Evolutionary conservation across 2,888 invertebrate genomes (phyloP).

Genomic region (Eueremaeus valkanovi): DNA sequence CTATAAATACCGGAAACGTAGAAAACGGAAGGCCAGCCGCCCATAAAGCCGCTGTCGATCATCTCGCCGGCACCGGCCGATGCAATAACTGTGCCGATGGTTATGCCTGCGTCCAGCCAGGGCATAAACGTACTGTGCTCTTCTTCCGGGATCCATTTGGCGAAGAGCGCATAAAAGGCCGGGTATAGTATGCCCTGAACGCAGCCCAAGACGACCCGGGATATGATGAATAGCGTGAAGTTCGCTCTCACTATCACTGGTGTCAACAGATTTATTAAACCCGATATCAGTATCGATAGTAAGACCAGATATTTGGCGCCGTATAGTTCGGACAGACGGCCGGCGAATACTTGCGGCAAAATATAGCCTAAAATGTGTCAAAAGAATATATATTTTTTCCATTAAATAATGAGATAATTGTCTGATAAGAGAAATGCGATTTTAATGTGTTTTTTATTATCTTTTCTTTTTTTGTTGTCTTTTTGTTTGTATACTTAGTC

Average conservation of each 20-base stretch:
- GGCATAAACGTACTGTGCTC: constrained; percentile 43
- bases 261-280: constrained; percentile 37
- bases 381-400: not conserved
- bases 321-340: constrained; percentile 38
- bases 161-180: constrained; percentile 46
- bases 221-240: constrained; percentile 22
- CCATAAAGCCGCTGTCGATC: constrained; percentile 1
- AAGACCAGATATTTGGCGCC: constrained; percentile 33
- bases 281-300: constrained; percentile 30
- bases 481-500: no score
- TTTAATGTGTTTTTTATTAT: no score
- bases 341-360: constrained; percentile 33
- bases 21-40: constrained; percentile 41
- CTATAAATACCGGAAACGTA: constrained; percentile 36
- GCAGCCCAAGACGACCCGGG: constrained; percentile 33
- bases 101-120: constrained; percentile 37
- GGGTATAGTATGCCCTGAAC: constrained; percentile 46
- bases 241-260: constrained; percentile 17
- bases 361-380: constrained; percentile 34
- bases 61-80: constrained; percentile 35
- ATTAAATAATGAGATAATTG: no score
- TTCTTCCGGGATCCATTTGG: constrained; percentile 44
- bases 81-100: constrained; percentile 38
- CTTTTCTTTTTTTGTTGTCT: no score
- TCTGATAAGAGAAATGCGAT: no score